Evolutionary conservation across 2,113 vertebrate species (phyloP).

Genomic region (Ameiurus melas): DNA sequence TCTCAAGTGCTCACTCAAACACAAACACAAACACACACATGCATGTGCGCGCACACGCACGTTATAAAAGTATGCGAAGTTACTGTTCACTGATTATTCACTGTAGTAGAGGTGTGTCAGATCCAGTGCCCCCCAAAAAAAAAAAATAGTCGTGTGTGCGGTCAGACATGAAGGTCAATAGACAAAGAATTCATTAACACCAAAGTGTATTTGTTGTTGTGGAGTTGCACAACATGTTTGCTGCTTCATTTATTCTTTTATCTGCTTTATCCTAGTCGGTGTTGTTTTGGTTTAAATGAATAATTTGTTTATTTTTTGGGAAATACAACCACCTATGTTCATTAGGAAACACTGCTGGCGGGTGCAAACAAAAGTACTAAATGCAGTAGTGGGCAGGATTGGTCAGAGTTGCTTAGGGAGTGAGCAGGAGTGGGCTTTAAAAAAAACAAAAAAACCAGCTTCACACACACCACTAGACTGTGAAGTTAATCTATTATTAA

Average conservation of each 20-base stretch:
- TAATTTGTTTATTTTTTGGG: background rate
- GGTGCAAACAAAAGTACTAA: background rate
- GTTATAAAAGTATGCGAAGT: background rate
- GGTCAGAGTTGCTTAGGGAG: slow-evolving; percentile 10
- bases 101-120: background rate
- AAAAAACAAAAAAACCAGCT: background rate
- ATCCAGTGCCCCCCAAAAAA: background rate
- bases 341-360: background rate
- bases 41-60: background rate
- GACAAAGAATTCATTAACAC: background rate
- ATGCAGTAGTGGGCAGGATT: background rate
- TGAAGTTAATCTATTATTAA: slow-evolving; percentile 43
- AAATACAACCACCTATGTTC: background rate
- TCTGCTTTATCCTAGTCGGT: background rate
- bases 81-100: background rate
- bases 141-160: background rate
- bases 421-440: background rate
- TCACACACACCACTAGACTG: background rate
- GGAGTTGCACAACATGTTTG: background rate
- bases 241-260: background rate
- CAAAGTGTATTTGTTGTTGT: background rate
- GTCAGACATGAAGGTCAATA: background rate
- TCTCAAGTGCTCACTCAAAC: slow-evolving; percentile 4
- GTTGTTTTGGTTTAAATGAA: background rate
- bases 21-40: background rate